Conservation (phyloP, 2,113 vertebrate species). For the Oriolus oriolus region DNA sequence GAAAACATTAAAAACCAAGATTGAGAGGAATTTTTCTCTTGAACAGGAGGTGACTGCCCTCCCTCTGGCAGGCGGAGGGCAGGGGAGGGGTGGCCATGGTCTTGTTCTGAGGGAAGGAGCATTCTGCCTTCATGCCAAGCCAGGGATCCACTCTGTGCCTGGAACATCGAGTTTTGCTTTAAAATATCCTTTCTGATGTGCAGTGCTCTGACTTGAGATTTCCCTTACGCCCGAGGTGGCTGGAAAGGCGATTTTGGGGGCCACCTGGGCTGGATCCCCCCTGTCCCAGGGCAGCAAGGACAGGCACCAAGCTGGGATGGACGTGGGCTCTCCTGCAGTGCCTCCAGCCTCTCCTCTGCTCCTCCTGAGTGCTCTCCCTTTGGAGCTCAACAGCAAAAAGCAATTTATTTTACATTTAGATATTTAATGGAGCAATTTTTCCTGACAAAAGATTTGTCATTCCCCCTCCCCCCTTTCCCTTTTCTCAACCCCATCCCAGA, state of each 20-base stretch:
- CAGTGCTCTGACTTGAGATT: background rate
- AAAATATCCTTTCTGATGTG: background rate
- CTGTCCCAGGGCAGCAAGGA: background rate
- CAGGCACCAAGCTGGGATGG: background rate
- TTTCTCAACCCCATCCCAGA: background rate
- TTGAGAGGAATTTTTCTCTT: background rate
- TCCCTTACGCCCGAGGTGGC: background rate
- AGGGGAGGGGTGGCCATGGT: background rate
- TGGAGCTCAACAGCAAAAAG: background rate
- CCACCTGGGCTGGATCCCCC: background rate
- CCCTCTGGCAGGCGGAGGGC: background rate
- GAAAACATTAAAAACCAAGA: background rate
- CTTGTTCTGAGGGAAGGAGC: background rate
- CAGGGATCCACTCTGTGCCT: background rate
- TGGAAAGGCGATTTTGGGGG: background rate
- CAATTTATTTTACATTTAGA: background rate
- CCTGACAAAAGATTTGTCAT: background rate
- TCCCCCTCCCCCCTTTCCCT: background rate
- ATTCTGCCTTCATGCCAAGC: background rate
- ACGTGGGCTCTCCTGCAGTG: background rate
- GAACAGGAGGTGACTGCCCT: background rate
- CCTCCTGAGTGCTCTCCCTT: background rate
- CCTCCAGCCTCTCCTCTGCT: background rate
- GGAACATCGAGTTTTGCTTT: background rate
- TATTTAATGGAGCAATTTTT: background rate